Base-by-base conservation (phyloP, 1,140 invertebrate genomes). In the Pseudomyrmex concolor region DNA sequence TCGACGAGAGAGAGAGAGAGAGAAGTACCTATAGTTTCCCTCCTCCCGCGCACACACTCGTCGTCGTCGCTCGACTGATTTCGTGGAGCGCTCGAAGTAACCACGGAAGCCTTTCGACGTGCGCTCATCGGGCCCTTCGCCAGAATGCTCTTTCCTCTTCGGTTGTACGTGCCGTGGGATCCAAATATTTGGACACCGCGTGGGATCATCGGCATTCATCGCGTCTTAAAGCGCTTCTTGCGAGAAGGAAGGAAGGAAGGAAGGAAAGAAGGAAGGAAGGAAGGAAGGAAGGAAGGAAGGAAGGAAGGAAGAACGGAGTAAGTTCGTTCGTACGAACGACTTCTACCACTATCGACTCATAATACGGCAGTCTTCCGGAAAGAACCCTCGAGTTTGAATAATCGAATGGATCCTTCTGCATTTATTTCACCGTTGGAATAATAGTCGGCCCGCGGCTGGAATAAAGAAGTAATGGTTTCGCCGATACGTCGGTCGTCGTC, bases 131-230 rank as follows among this genome's bases (percentile, higher is more conserved):
- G 81, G 71, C 62, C 62, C 80, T 64, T 64, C 59, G 72, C 71
- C 71, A 83, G 81, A 78, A 78, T 83, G 50, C 81, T 83, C 59
- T 68, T 80, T 55, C 74, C 59, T 60, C 64, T 51, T 45, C 17
- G 76, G 22, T 50, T 19, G 76, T 84, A 85, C 84, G 84, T 85
- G 84, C 77, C 68, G 60, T 83, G 84, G 62, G 84, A 85, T 85
- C 78, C 84, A 85, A 85, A 85, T 73, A 85, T 83, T 73, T 71
- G 81, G 78, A 83, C 84, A 67, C 66, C 66, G 62, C 78, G 78
- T 66, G 57, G 70, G 74, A 84, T 84, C 83, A 85, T 85, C 84
- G 78, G 78, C 66, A 85, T 85, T 85, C 84, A 85, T 83, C 67
- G 84, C 78, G 50, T 66, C 54, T 85, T 85, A 83, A 85, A 85